Percentiles rank a stretch among this genome's conserved stretches.
Evolutionary conservation across 2,888 invertebrate genomes (phyloP).

Genomic region (Morpho helenor): DNA sequence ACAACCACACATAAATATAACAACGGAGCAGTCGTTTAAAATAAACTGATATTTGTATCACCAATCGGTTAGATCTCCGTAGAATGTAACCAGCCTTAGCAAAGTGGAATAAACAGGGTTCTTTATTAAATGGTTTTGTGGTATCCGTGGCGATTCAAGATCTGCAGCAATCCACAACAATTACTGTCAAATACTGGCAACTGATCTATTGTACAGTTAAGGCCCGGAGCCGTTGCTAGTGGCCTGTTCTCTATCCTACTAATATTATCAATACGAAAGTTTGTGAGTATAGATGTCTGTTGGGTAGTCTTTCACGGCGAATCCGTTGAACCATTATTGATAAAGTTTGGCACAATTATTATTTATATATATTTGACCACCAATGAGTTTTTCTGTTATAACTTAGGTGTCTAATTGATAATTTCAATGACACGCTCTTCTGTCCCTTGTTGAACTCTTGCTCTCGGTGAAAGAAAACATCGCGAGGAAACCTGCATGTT

Average conservation of each 20-base stretch:
- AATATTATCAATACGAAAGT: no score
- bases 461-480: no score
- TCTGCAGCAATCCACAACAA: conserved; percentile 54
- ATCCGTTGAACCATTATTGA: no score
- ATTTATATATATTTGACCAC: no score
- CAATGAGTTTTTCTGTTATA: no score
- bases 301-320: no score
- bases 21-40: conserved; percentile 9
- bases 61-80: conserved; percentile 8
- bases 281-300: no score
- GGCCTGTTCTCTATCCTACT: not conserved
- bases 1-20: conserved; percentile 16
- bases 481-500: no score
- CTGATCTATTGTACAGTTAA: conserved; percentile 55
- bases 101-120: conserved; percentile 13
- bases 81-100: not conserved
- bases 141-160: conserved; percentile 31
- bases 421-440: not conserved
- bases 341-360: no score
- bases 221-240: conserved; percentile 33
- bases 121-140: conserved; percentile 15
- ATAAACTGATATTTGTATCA: conserved; percentile 12
- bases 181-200: conserved; percentile 71
- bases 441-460: no score
- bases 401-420: no score